phyloP scores from a whole-genome alignment of 2,797 vertebrate species.

The Scomberomorus guttatus region DNA sequence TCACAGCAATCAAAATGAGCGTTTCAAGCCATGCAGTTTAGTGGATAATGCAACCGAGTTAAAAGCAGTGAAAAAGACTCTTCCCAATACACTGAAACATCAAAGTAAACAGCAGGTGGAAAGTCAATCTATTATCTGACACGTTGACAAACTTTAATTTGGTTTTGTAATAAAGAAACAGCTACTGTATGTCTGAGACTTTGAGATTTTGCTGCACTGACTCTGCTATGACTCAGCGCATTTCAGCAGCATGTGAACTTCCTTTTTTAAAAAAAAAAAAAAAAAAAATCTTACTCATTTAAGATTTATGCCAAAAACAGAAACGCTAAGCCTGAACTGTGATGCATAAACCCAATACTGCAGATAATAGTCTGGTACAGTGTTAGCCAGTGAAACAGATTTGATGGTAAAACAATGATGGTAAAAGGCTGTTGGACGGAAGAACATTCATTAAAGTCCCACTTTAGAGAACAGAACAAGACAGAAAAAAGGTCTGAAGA shows the following conservation, averaged over 20 bases:
- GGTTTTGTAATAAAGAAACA: background rate
- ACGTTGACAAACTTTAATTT: constrained; percentile 19
- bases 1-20: constrained; percentile 76
- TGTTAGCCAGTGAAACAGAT: constrained; percentile 45
- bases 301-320: background rate
- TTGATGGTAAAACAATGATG: constrained; percentile 51
- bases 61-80: constrained; percentile 30
- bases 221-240: background rate
- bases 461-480: constrained; percentile 42
- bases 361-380: constrained; percentile 57
- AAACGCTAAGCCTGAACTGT: background rate
- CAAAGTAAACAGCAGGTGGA: constrained; percentile 23
- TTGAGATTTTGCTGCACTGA: background rate
- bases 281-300: background rate
- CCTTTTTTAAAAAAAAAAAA: background rate
- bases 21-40: constrained; percentile 72
- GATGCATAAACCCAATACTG: constrained; percentile 13
- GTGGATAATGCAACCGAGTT: constrained; percentile 40
- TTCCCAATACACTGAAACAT: constrained; percentile 26
- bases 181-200: constrained; percentile 1
- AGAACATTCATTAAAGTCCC: constrained; percentile 56
- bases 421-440: constrained; percentile 34
- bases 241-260: background rate
- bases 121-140: constrained; percentile 56
- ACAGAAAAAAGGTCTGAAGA: constrained; percentile 25